Evolutionary conservation across 2,113 vertebrate genomes (phyloP).

Genomic region (Ciconia boyciana): DNA sequence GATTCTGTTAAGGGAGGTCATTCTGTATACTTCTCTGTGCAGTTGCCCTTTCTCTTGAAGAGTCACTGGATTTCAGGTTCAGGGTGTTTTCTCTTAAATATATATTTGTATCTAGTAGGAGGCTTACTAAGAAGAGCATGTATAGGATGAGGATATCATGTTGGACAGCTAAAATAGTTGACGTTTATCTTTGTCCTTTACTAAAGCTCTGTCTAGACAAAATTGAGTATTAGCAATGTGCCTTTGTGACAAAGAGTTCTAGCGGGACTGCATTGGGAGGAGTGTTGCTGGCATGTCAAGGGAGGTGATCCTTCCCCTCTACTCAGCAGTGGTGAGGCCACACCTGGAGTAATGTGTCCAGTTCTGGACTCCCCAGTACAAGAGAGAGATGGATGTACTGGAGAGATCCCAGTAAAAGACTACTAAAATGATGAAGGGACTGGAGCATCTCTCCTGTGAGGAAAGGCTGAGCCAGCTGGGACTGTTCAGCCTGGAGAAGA

Average conservation of each 20-base stretch:
- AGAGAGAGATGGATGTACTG: not conserved
- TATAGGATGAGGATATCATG: not conserved
- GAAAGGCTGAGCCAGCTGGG: not conserved
- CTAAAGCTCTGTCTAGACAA: not conserved
- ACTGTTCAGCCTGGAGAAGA: not conserved
- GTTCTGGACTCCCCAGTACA: not conserved
- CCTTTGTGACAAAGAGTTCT: not conserved
- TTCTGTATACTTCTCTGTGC: not conserved
- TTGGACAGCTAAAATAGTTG: not conserved
- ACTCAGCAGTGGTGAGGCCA: not conserved
- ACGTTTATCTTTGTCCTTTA: not conserved
- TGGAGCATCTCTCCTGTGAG: not conserved
- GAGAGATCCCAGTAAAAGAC: not conserved
- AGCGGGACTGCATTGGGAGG: not conserved
- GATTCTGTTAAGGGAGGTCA: not conserved
- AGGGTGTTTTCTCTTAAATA: not conserved
- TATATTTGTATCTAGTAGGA: not conserved
- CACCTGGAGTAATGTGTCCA: not conserved
- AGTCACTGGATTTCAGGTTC: not conserved
- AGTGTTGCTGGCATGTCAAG: not conserved
- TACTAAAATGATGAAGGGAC: not conserved
- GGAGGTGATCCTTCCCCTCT: not conserved
- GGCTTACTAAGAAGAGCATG: not conserved
- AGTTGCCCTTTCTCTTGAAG: not conserved
- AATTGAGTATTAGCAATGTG: not conserved